Evolutionary conservation across 1,140 invertebrate species (phyloP).

Genomic region (Lucilia cuprina): DNA sequence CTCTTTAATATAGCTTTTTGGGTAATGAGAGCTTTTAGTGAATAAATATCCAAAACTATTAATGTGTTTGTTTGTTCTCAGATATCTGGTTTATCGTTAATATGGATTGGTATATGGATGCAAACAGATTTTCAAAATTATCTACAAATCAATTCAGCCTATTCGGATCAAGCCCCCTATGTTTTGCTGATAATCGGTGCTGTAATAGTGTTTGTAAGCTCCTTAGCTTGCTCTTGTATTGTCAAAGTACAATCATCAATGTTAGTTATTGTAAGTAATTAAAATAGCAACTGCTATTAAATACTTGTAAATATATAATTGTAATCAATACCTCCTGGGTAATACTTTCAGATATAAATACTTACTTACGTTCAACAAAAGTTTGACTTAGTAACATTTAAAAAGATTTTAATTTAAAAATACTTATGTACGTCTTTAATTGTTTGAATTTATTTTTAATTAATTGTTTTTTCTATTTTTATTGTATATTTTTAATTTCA

Average conservation of each 20-base stretch:
- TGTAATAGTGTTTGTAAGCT: constrained; percentile 37
- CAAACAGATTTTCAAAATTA: constrained; percentile 38
- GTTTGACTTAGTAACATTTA: too few species aligned
- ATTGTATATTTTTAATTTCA: neutral
- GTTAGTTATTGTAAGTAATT: constrained; percentile 37
- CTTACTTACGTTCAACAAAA: too few species aligned
- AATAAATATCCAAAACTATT: neutral
- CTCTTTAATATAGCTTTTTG: constrained; percentile 38
- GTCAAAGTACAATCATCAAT: constrained; percentile 37
- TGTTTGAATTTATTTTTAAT: too few species aligned
- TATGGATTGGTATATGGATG: constrained; percentile 39
- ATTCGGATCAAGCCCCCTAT: constrained; percentile 36
- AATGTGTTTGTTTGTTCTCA: constrained; percentile 14
- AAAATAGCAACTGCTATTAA: too few species aligned
- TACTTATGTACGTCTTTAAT: too few species aligned
- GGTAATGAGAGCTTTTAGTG: constrained; percentile 15
- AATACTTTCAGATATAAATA: too few species aligned
- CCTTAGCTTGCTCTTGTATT: constrained; percentile 38
- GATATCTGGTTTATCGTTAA: constrained; percentile 35
- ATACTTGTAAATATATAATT: too few species aligned
- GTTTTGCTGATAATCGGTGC: constrained; percentile 34
- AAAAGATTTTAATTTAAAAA: too few species aligned
- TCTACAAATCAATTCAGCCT: constrained; percentile 35
- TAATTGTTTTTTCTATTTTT: too few species aligned
- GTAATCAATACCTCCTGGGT: neutral